phyloP scores from a whole-genome alignment of 2,113 vertebrate genomes.

The Speoplatyrhinus poulsoni region DNA sequence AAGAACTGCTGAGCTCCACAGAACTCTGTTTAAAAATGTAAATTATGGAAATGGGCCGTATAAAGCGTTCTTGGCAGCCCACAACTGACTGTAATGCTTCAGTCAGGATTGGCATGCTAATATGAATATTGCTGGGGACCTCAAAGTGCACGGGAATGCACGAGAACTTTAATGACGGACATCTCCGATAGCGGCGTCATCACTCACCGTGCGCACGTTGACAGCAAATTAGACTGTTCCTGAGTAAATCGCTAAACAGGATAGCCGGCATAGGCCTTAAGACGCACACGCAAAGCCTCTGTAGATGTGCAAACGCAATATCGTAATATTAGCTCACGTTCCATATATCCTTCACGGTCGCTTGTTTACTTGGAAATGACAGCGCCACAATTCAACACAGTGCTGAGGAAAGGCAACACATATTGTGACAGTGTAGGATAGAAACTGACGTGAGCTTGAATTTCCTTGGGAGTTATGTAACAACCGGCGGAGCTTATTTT shows the following conservation, averaged over 20 bases:
- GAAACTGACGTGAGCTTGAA: slow-evolving; percentile 3
- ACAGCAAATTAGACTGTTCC: slow-evolving; percentile 53
- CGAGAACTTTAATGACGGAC: slow-evolving; percentile 53
- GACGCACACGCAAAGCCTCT: slow-evolving; percentile 15
- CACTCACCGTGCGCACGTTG: slow-evolving; percentile 45
- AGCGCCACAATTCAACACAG: slow-evolving; percentile 20
- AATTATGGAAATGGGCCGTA: slow-evolving; percentile 81
- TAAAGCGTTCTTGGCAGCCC: slow-evolving; percentile 65
- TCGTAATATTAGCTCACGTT: slow-evolving; percentile 26
- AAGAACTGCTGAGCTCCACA: slow-evolving; percentile 62
- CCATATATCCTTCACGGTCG: background rate
- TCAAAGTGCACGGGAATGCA: slow-evolving; percentile 40
- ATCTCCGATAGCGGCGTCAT: slow-evolving; percentile 43
- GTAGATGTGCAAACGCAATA: slow-evolving; percentile 30
- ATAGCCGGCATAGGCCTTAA: slow-evolving; percentile 22
- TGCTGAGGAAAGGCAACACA: slow-evolving; percentile 17
- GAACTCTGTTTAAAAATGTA: slow-evolving; percentile 74
- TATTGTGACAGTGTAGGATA: background rate
- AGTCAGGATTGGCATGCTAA: slow-evolving; percentile 60
- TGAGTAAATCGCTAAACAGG: slow-evolving; percentile 44
- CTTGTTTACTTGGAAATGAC: slow-evolving; percentile 22
- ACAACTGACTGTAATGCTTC: slow-evolving; percentile 56
- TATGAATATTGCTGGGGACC: slow-evolving; percentile 55
- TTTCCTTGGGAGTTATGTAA: slow-evolving; percentile 11
- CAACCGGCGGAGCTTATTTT: slow-evolving; percentile 2